Percentiles rank a stretch among this genome's conserved stretches.
Evolutionary conservation across 1,140 invertebrate genomes (phyloP).

Genomic region (Himalopsyche phryganea): DNA sequence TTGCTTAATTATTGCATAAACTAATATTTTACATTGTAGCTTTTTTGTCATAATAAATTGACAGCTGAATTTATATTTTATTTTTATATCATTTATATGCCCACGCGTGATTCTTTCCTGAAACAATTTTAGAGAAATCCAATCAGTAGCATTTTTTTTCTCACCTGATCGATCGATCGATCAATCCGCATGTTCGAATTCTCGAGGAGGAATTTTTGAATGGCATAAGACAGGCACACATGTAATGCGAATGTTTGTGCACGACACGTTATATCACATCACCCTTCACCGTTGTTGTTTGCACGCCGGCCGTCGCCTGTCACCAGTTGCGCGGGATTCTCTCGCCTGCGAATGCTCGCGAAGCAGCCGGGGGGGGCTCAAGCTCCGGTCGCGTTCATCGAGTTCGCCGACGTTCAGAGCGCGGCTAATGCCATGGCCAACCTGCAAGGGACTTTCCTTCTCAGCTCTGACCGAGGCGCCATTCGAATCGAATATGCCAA

Average conservation of each 20-base stretch:
- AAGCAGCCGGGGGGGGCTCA: slow-evolving; percentile 53
- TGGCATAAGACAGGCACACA: neutral
- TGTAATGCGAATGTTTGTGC: slow-evolving; percentile 11
- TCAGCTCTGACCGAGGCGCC: slow-evolving; percentile 91
- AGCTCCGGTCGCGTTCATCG: slow-evolving; percentile 86
- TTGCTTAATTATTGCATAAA: no score
- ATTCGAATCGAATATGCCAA: slow-evolving; percentile 98
- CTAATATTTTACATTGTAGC: no score
- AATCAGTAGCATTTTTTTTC: no score
- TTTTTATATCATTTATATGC: no score
- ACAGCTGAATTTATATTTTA: no score
- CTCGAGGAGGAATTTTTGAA: no score
- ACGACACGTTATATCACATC: neutral
- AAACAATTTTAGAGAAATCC: no score
- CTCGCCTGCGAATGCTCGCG: slow-evolving; percentile 93
- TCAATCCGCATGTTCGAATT: no score
- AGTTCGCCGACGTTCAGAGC: slow-evolving; percentile 88
- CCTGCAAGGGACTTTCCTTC: slow-evolving; percentile 90
- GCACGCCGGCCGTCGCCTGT: slow-evolving; percentile 47
- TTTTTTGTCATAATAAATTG: no score
- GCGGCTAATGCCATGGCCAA: slow-evolving; percentile 86
- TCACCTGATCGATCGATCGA: no score
- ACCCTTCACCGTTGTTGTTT: slow-evolving; percentile 40
- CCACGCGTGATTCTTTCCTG: no score
- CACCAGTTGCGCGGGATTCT: slow-evolving; percentile 90